Conservation (phyloP, 2,113 vertebrate species). For the Chitala chitala region DNA sequence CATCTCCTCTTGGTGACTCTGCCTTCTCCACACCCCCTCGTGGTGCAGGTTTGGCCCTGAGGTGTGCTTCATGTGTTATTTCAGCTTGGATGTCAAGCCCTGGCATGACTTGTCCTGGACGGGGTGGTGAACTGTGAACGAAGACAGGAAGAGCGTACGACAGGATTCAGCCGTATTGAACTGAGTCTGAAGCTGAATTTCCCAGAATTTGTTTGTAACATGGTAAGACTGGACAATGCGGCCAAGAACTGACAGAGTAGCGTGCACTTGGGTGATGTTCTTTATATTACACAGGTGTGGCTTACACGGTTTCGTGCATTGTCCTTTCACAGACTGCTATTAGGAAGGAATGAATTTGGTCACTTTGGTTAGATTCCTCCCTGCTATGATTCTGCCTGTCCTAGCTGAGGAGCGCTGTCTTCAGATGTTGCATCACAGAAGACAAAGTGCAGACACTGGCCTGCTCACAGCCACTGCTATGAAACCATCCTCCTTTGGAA, state of each 20-base stretch:
- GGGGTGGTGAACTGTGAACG: no score
- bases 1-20: background rate
- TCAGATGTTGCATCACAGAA: no score
- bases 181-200: background rate
- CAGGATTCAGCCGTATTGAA: background rate
- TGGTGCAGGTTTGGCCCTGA: no score
- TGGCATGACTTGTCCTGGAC: no score
- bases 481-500: background rate
- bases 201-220: background rate
- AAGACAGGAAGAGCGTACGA: background rate
- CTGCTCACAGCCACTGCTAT: conserved; percentile 18
- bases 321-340: background rate
- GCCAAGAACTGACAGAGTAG: background rate
- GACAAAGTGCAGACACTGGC: conserved; percentile 12
- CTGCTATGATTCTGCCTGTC: background rate
- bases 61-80: no score
- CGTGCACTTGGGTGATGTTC: background rate
- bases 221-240: background rate
- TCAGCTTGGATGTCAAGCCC: background rate
- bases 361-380: background rate
- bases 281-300: background rate
- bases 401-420: no score
- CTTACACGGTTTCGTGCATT: background rate
- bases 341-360: background rate
- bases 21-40: background rate